These are phyloP conservation scores for Sinocyclocheilus rhinocerous DNA, from an alignment of 2,113 vertebrate species.

Conservation along the genomic window DNA sequence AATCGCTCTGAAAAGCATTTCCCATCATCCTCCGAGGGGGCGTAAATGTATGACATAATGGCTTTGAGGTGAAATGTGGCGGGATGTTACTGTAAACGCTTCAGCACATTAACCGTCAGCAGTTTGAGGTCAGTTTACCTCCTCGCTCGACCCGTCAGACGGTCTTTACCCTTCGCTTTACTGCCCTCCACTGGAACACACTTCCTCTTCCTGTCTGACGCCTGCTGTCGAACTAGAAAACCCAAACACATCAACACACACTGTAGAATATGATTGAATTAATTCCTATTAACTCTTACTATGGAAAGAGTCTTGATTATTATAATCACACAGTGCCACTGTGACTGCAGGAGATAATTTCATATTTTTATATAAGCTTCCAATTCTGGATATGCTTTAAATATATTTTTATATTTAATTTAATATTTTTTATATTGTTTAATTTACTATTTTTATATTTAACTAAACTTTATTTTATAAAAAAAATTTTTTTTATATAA, in stretches of 20 bases:
- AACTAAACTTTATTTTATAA: no score
- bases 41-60: background rate
- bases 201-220: constrained; percentile 69
- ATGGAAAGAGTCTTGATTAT: background rate
- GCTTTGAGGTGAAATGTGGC: background rate
- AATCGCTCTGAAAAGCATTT: background rate
- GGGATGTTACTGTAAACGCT: background rate
- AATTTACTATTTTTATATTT: no score
- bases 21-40: background rate
- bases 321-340: background rate
- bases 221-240: background rate
- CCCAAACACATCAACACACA: background rate
- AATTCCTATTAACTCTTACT: background rate
- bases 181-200: constrained; percentile 79
- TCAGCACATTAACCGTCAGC: background rate
- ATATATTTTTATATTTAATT: no score
- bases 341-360: background rate
- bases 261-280: background rate
- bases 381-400: no score
- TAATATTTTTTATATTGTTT: no score
- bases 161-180: constrained; percentile 90
- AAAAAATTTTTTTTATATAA: no score
- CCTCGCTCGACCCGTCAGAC: constrained; percentile 92
- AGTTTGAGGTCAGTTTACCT: constrained; percentile 76
- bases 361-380: background rate